phyloP scores from a whole-genome alignment of 2,113 vertebrate genomes.

The Ibidorhyncha struthersii region DNA sequence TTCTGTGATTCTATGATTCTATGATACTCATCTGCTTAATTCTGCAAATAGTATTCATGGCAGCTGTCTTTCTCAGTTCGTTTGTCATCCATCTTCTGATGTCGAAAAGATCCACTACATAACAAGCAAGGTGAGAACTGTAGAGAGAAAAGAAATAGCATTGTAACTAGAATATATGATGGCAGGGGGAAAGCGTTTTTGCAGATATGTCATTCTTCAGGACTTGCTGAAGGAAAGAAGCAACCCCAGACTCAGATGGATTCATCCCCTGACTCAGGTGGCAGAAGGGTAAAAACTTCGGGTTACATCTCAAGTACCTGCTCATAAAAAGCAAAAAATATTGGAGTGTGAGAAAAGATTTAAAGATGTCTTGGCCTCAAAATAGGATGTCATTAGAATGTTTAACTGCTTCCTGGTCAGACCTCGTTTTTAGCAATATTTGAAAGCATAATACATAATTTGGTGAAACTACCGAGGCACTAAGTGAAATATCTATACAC shows the following conservation, averaged over 20 bases:
- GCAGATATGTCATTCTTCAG: neutral
- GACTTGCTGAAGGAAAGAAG: neutral
- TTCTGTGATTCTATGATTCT: neutral
- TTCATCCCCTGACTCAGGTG: neutral
- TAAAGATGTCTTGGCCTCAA: neutral
- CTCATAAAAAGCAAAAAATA: neutral
- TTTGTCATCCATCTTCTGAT: neutral
- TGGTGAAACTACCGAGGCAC: neutral
- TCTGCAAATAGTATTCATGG: neutral
- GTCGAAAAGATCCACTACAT: neutral
- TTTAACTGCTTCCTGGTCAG: neutral
- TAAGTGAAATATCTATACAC: neutral
- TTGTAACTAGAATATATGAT: neutral
- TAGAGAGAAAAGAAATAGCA: neutral
- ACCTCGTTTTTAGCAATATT: neutral
- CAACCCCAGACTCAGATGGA: neutral
- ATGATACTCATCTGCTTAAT: neutral
- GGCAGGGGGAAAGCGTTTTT: neutral
- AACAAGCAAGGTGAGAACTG: neutral
- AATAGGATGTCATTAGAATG: neutral
- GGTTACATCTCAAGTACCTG: neutral
- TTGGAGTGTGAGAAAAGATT: neutral
- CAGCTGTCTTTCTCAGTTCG: rapidly evolving
- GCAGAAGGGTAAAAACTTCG: neutral
- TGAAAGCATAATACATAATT: neutral